Conservation (phyloP, 2,888 invertebrate species). For the Pandemis heparana region DNA sequence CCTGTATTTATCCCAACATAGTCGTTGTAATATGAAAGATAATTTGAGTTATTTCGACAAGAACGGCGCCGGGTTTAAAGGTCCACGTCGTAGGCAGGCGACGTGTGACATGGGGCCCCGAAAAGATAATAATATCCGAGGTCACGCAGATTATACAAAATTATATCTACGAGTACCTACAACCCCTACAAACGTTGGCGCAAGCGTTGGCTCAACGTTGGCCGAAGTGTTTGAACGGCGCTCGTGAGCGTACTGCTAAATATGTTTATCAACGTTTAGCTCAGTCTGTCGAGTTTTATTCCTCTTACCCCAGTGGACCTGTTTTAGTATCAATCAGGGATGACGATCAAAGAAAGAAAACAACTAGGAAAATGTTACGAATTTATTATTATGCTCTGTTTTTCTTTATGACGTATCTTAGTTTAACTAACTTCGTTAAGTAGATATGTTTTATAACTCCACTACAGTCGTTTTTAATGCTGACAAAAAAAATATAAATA, state of each 20-base stretch:
- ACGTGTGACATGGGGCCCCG: conserved; percentile 18
- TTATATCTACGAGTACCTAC: neutral
- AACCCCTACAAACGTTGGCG: conserved; percentile 4
- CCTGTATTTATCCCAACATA: neutral
- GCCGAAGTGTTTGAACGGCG: conserved; percentile 9
- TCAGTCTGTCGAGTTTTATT: neutral
- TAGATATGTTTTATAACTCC: too few relatives aligned
- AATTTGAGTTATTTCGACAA: conserved; percentile 10
- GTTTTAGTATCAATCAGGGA: neutral
- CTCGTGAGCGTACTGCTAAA: conserved; percentile 9
- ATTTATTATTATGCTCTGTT: too few relatives aligned
- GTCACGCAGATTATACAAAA: conserved; percentile 1
- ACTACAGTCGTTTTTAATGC: too few relatives aligned
- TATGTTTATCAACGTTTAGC: conserved; percentile 16
- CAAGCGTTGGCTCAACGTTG: neutral
- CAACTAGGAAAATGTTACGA: neutral
- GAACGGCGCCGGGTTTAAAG: neutral
- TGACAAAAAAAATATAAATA: too few relatives aligned
- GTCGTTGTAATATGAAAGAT: neutral
- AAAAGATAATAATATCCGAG: conserved; percentile 19
- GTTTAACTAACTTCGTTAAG: too few relatives aligned
- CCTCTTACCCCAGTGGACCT: neutral
- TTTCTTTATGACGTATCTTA: too few relatives aligned
- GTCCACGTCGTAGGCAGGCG: conserved; percentile 6
- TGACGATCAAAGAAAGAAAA: neutral